Evolutionary conservation across 2,797 vertebrate species (phyloP), one percentile per base, ranked within the genome.

Genomic region (Sebastes paucispinis): DNA sequence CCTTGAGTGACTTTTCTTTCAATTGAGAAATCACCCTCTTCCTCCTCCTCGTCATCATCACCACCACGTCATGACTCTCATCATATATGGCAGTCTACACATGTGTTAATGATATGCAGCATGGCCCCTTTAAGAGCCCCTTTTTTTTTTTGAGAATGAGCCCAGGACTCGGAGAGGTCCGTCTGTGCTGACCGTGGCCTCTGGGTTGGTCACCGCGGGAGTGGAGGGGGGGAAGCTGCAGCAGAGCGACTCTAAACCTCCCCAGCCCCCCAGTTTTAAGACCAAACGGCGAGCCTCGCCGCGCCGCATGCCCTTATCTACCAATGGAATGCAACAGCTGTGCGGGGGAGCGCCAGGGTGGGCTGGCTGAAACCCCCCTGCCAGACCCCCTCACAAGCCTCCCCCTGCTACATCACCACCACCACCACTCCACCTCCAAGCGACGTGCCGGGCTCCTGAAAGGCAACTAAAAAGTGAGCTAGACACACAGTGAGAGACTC

Each of bases 361-460:
- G 97, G 97, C 97, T 96, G 95, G 96, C 96, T 95, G 95, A 96
- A 97, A 96, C 97, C 97, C 97, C 95, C 96, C 88, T 95, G 81
- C 82, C 82, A 94, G 94, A 93, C 92, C 95, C 95, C 95, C 81
- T 32, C 79, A 69, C 67, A 34, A 82, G 75, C 77, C 57, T 25
- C 32, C n/a, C 69, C 10, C 66, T 18, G 7, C 16, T 20, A 27
- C 57, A 25, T 13, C 25, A 32, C 8, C 81, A 25, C 24, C 24
- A 47, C 76, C 79, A 50, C 84, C 88, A 86, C 69, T 25, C 82
- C 86, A 88, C 86, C 89, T 83, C 82, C 78, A 73, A 91, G 85
- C 81, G 83, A 93, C 84, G 89, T 88, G 91, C 94, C 72, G 87
- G 93, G 93, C 94, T 95, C 92, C 92, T 95, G 94, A 95, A 95